Conservation (phyloP, 2,888 invertebrate genomes). For the Eubasilissa splendida region DNA sequence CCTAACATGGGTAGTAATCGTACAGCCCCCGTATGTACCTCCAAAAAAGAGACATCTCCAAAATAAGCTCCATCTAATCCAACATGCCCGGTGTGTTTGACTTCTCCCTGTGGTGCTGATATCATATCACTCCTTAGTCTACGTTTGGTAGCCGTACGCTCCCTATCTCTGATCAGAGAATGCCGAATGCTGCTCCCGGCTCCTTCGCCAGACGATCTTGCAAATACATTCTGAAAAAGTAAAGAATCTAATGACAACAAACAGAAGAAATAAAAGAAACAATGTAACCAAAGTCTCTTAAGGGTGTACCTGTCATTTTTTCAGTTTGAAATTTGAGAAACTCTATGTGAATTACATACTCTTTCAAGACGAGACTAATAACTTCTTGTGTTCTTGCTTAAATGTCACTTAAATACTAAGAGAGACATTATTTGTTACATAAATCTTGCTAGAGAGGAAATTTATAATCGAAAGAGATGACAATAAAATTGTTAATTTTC, state of each 20-base stretch:
- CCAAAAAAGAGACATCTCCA: conserved; percentile 86
- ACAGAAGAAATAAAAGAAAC: background rate
- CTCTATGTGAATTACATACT: too few species aligned
- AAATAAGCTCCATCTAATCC: conserved; percentile 98
- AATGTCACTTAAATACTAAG: too few species aligned
- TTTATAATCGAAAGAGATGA: too few species aligned
- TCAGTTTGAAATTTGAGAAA: too few species aligned
- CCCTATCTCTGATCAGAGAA: conserved; percentile 68
- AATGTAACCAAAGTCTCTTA: too few species aligned
- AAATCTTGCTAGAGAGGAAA: too few species aligned
- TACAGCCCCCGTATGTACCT: conserved; percentile 60
- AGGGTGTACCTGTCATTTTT: too few species aligned
- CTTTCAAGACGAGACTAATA: too few species aligned
- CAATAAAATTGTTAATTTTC: too few species aligned
- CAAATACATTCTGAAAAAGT: conserved; percentile 33
- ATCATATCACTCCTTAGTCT: conserved; percentile 93
- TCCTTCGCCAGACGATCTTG: conserved; percentile 19
- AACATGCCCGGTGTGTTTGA: conserved; percentile 96
- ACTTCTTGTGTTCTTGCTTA: too few species aligned
- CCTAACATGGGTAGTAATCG: too few species aligned
- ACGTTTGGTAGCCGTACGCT: conserved; percentile 72
- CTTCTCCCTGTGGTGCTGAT: conserved; percentile 95
- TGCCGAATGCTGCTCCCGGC: conserved; percentile 57
- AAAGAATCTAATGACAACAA: background rate
- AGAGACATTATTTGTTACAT: too few species aligned